Percentiles rank a stretch among this genome's conserved stretches.
These are phyloP conservation scores for Epsilonema sp. DNA, from an alignment of 2,888 invertebrate genomes.

Conservation along the genomic window DNA sequence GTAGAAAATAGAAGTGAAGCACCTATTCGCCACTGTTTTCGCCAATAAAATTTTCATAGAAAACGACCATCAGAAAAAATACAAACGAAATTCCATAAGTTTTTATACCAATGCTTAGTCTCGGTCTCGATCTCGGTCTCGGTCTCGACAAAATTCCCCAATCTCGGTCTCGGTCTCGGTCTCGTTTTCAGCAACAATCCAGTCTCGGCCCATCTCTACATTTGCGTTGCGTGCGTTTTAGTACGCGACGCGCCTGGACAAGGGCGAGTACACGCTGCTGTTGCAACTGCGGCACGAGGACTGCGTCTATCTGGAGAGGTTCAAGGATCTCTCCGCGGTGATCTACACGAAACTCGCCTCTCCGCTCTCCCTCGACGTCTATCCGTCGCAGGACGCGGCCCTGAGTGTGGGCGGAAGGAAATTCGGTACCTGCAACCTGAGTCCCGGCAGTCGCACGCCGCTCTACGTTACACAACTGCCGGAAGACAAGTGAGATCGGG, in stretches of 20 bases:
- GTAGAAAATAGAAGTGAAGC: too few relatives aligned
- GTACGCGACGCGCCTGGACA: conserved; percentile 70
- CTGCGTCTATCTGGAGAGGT: conserved; percentile 57
- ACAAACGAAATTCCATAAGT: too few relatives aligned
- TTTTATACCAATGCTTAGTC: too few relatives aligned
- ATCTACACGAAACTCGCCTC: conserved; percentile 54
- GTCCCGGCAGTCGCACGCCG: conserved; percentile 45
- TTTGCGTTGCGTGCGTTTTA: too few relatives aligned
- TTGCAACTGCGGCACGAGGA: conserved; percentile 77
- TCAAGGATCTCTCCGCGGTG: conserved; percentile 51
- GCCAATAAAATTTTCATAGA: too few relatives aligned
- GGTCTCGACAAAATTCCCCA: too few relatives aligned
- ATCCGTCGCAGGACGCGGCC: conserved; percentile 47
- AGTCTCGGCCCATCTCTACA: too few relatives aligned
- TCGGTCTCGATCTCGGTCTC: too few relatives aligned
- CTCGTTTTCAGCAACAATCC: too few relatives aligned
- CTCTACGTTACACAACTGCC: conserved; percentile 56
- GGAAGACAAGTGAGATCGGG: conserved; percentile 70
- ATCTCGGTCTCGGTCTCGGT: too few relatives aligned
- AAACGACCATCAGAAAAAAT: too few relatives aligned
- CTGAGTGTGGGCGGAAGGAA: conserved; percentile 48
- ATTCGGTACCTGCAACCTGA: conserved; percentile 41
- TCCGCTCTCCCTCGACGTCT: conserved; percentile 54
- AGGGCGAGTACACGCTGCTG: conserved; percentile 73
- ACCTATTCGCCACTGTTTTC: too few relatives aligned